A percentile compares a stretch with the other conserved stretches of the same genome.
phyloP scores from a whole-genome alignment of 2,888 invertebrate species.

The Drosophila flavopinicola region DNA sequence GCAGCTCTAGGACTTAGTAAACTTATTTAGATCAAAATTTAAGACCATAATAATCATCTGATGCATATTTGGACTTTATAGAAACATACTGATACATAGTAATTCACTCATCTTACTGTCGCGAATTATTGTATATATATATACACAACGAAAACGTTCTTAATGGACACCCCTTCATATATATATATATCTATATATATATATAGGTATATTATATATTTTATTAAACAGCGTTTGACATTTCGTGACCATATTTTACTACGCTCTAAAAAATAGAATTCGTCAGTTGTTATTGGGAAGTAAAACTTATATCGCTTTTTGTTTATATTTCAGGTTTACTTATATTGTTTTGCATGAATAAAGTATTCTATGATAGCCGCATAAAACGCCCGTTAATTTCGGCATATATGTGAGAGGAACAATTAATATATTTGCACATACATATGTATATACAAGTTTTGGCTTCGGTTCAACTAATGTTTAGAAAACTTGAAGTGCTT shows the following conservation, averaged over 20 bases:
- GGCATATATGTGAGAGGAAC: constrained; percentile 50
- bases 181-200: no score
- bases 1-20: no score
- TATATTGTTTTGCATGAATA: constrained; percentile 5
- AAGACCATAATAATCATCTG: no score
- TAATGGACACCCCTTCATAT: no score
- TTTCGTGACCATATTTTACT: neutral
- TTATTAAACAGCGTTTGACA: neutral
- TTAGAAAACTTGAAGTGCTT: neutral
- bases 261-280: constrained; percentile 1
- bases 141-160: no score
- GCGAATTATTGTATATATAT: no score
- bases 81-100: no score
- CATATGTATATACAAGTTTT: no score
- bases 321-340: constrained; percentile 28
- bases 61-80: no score
- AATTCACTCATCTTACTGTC: no score
- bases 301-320: constrained; percentile 1
- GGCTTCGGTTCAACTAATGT: constrained; percentile 4
- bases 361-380: constrained; percentile 7
- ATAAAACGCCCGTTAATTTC: constrained; percentile 46
- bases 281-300: constrained; percentile 1
- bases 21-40: no score
- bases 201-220: neutral
- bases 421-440: constrained; percentile 65